Conservation (phyloP, 2,888 invertebrate species). For the Epirrita christyi region DNA sequence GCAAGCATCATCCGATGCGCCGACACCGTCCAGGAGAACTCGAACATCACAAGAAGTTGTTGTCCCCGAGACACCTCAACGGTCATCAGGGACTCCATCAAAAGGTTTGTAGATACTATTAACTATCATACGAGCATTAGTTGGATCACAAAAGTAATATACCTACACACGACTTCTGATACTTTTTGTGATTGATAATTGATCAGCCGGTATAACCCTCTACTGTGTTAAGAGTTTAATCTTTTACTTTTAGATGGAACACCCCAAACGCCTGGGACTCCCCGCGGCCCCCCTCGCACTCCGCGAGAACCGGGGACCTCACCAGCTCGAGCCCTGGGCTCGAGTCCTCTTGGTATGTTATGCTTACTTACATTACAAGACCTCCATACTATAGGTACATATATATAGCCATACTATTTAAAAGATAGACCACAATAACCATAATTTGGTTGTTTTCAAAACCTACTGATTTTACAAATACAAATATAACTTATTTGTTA, state of each 20-base stretch:
- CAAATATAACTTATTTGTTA: no score
- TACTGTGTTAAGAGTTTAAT: no score
- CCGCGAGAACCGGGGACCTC: constrained; percentile 68
- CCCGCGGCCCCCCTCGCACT: constrained; percentile 55
- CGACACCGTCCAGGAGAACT: constrained; percentile 75
- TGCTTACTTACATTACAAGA: no score
- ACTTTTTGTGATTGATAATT: no score
- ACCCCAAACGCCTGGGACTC: constrained; percentile 59
- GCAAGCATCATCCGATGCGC: constrained; percentile 73
- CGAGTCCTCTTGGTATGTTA: constrained; percentile 74
- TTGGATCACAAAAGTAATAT: no score
- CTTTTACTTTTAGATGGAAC: constrained; percentile 51
- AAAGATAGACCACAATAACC: no score
- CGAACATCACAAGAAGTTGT: constrained; percentile 75
- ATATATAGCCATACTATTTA: no score
- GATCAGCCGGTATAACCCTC: no score
- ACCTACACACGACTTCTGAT: no score
- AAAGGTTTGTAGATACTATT: constrained; percentile 54
- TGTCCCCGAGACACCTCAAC: constrained; percentile 80
- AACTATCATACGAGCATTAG: background rate
- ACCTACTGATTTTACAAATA: no score
- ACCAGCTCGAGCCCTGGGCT: constrained; percentile 66
- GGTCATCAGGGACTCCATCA: constrained; percentile 72
- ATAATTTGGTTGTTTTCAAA: no score
- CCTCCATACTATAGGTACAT: no score